Conservation (phyloP, 2,888 invertebrate species). For the Ophonus ardosiacus region DNA sequence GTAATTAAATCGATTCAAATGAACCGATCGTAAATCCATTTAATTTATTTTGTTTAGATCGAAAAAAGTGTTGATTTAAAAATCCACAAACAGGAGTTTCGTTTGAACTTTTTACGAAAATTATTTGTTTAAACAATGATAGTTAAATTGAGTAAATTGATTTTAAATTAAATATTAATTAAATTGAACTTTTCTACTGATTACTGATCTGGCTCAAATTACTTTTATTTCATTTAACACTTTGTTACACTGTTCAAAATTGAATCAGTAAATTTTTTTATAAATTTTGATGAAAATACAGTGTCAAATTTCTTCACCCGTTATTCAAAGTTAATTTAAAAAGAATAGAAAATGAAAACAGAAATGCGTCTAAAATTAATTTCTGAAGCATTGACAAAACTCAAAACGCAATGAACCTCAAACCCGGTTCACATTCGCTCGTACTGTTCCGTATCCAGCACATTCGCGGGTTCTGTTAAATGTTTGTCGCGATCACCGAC, state of each 20-base stretch:
- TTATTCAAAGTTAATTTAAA: background rate
- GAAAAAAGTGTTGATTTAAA: constrained; percentile 10
- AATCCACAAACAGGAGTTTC: constrained; percentile 13
- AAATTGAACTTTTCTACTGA: background rate
- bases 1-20: constrained; percentile 37
- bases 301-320: background rate
- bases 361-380: background rate
- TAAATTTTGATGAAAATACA: background rate
- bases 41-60: constrained; percentile 35
- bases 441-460: background rate
- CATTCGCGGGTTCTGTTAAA: constrained; percentile 32
- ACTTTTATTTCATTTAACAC: constrained; percentile 38
- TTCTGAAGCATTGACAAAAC: background rate
- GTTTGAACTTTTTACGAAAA: constrained; percentile 34
- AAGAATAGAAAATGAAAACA: background rate
- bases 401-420: background rate
- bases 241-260: background rate
- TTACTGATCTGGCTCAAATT: background rate
- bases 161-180: constrained; percentile 32
- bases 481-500: constrained; percentile 42
- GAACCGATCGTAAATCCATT: background rate
- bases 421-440: background rate
- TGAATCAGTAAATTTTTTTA: background rate
- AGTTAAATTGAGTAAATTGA: constrained; percentile 25
- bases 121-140: constrained; percentile 11